A percentile compares a stretch with the other conserved stretches of the same genome.
Evolutionary conservation across 37 sponge, comb jelly and placozoan species (phyloP).

Genomic region (Petrosia ficiformis): DNA sequence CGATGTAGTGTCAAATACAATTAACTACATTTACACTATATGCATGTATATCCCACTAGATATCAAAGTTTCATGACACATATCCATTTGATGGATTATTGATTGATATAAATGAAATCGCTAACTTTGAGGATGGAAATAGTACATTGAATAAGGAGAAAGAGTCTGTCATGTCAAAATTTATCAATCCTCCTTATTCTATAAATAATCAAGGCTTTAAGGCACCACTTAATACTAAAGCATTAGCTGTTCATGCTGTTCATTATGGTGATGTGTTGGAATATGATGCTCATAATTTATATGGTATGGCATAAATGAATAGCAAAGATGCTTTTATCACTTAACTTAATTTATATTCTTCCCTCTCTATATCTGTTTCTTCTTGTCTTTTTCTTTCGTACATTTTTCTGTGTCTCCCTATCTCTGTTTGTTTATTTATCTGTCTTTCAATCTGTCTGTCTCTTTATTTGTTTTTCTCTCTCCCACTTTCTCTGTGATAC

Average conservation of each 20-base stretch:
- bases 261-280: constrained; percentile 48
- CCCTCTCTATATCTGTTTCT: background rate
- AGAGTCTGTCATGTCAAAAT: constrained; percentile 19
- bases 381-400: background rate
- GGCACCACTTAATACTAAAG: constrained; percentile 46
- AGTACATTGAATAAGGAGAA: background rate
- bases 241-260: constrained; percentile 45
- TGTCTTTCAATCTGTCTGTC: too few relatives aligned
- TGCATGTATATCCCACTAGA: too few relatives aligned
- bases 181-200: constrained; percentile 44
- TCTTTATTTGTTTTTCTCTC: too few relatives aligned
- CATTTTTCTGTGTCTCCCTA: background rate
- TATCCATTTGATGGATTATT: constrained; percentile 65
- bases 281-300: constrained; percentile 62
- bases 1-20: too few relatives aligned
- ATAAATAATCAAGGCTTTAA: constrained; percentile 44
- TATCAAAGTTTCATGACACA: constrained; percentile 33
- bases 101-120: constrained; percentile 80
- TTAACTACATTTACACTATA: too few relatives aligned
- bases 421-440: too few relatives aligned
- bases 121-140: constrained; percentile 64
- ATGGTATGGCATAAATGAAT: constrained; percentile 16
- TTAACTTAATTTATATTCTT: background rate
- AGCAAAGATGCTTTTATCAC: background rate
- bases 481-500: background rate